Base-by-base conservation (phyloP, 2,113 vertebrate genomes). In the Gasterosteus aculeatus region DNA sequence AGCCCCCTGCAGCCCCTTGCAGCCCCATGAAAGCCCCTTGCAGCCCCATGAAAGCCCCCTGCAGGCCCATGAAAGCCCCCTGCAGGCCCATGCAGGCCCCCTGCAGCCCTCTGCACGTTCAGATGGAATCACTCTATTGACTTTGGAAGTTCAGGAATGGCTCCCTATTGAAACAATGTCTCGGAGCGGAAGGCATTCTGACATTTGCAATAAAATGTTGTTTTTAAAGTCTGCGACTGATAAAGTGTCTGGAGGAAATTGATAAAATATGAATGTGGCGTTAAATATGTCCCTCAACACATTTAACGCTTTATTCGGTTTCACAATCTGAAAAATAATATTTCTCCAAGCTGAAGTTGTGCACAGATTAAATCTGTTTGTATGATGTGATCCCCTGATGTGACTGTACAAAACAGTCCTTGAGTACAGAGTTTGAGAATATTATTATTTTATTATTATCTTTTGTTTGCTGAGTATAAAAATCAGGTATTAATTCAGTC, bases 111-210 rank as follows among this genome's bases (percentile, higher is more conserved):
- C 22, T 26, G 69, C 81, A 19, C 78, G 63, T 51, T 65, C 72
- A 7, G 82, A 89, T 83, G 83, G 80, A 93, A 85, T 64, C 22
- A 8, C 72, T 59, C 18, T 91, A 64, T 93, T 93, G 90, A 89
- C 86, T 86, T 94, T 77, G 76, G 79, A 89, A 82, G 81, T 84
- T 87, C 60, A 88, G 75, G 78, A 85, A 73, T 63, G 22, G 38
- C 75, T 71, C 74, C 81, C 71, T 75, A 80, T 82, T 91, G 74
- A 86, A 91, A 89, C 81, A 86, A 57, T 39, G 75, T 79, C 69
- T 78, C 51, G 47, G 60, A 68, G 77, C 29, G 66, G 79, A 57
- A 82, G 88, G 53, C 53, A 7, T 84, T 87, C 78, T 76, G 77
- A 92, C 85, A 77, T 81, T 73, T 87, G 82, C 76, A 82, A 84